Evolutionary conservation across 2,888 invertebrate genomes (phyloP), one percentile per base, ranked within the genome.

Genomic region (Yponomeuta evonymella): DNA sequence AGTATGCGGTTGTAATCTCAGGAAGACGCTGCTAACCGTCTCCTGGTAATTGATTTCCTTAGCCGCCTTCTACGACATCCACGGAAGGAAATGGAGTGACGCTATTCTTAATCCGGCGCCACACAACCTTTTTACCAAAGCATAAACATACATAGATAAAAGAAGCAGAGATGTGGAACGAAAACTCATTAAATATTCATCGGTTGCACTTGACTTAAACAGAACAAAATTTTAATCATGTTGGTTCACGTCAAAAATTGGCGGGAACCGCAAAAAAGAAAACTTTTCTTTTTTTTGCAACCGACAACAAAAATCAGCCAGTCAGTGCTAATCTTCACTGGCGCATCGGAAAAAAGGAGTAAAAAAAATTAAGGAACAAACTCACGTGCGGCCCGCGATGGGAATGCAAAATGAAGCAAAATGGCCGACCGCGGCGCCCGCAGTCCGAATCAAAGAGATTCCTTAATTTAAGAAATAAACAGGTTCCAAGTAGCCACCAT

Each of bases 351-450:
- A 58, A 58, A 15, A 58, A 58, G 51, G 51, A 58, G 51, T 23
- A 64, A 64, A 30, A 30, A 64, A 64, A 66, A 66, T 66, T 33
- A n/a, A 36, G 67, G 12, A 68, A 29, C 12, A 68, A 48, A 11
- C 48, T 48, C 68, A 51, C 68, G 68, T 30, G 68, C 30, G 48
- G 30, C 3, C 33, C 11, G n/a, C 2, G 15, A 8, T 15, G 62
- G 63, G 69, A 69, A 69, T 69, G 69, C 63, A 69, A 69, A 69
- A 69, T 30, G n/a, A 36, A 69, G 23, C 69, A 69, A 69, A 69
- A 69, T 33, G 69, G 43, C 48, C 43, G n/a, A 4, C 29, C 10
- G 62, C 69, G 62, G 69, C 63, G 69, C 62, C 69, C 62, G 62
- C 15, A 48, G 51, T 58, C 33, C 48, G 15, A 63, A 69, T 69